Evolutionary conservation across 2,113 vertebrate species (phyloP).

Genomic region (Himantopus leucocephalus): DNA sequence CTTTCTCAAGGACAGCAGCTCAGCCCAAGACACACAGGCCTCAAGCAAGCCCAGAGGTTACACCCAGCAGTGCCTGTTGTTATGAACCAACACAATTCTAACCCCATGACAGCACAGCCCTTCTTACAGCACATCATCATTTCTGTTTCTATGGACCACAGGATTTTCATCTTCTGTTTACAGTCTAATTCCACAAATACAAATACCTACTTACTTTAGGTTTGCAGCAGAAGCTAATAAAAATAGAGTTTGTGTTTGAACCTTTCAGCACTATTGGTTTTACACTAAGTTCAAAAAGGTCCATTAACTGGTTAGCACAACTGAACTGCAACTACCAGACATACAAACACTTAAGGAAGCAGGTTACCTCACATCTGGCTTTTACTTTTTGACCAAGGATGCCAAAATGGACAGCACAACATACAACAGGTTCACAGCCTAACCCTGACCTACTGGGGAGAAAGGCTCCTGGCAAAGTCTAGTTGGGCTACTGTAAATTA

Average conservation of each 20-base stretch:
- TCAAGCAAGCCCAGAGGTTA: too few relatives aligned
- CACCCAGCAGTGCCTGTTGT: too few relatives aligned
- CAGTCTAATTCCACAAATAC: background rate
- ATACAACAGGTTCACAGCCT: too few relatives aligned
- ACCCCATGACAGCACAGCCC: background rate
- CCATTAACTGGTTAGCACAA: too few relatives aligned
- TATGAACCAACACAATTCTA: too few relatives aligned
- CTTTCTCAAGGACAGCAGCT: too few relatives aligned
- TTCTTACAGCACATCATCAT: background rate
- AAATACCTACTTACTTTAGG: background rate
- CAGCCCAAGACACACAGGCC: too few relatives aligned
- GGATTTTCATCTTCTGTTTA: background rate
- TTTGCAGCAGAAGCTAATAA: background rate
- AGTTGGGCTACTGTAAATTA: background rate
- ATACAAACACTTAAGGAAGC: background rate
- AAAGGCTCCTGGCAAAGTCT: background rate
- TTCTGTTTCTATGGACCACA: accelerated
- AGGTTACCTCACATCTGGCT: too few relatives aligned
- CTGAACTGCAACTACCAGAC: background rate
- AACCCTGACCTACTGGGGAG: background rate
- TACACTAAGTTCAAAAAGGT: background rate
- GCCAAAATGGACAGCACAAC: background rate
- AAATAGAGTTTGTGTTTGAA: background rate
- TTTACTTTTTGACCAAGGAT: background rate
- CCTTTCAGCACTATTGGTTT: background rate